These are phyloP conservation scores for Indicator maculatus DNA, from an alignment of 2,113 vertebrate species.

Conservation along the genomic window DNA sequence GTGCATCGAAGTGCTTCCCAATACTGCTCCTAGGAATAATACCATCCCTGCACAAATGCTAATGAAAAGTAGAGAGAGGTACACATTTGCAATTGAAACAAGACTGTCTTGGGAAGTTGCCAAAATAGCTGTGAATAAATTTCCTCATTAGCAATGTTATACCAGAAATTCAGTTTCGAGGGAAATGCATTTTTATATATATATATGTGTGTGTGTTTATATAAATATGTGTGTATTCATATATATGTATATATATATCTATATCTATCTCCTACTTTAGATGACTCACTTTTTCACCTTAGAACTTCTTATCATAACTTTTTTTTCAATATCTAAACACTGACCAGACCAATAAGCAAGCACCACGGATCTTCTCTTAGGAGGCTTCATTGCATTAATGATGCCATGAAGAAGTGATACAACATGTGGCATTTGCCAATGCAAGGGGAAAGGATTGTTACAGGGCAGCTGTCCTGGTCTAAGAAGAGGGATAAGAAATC, in stretches of 20 bases:
- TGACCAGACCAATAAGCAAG: neutral
- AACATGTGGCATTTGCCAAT: neutral
- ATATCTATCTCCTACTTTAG: neutral
- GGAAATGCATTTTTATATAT: neutral
- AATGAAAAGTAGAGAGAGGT: neutral
- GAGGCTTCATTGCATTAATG: neutral
- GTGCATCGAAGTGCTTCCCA: neutral
- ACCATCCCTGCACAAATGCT: neutral
- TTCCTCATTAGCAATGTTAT: neutral
- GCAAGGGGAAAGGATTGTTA: neutral
- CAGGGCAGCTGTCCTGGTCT: neutral
- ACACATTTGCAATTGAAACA: conserved; percentile 25
- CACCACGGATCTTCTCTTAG: neutral
- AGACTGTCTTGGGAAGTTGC: neutral
- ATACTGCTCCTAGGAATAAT: neutral
- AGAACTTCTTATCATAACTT: neutral
- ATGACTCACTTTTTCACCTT: neutral
- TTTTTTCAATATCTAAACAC: neutral
- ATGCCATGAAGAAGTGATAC: neutral
- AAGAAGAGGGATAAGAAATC: neutral
- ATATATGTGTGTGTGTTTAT: neutral
- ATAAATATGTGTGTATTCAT: too few relatives aligned
- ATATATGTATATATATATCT: neutral
- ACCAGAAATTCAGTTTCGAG: neutral
- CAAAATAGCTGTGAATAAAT: neutral